Base-by-base conservation (phyloP, 2,888 invertebrate species). In the Lepidocyrtinus sp. region DNA sequence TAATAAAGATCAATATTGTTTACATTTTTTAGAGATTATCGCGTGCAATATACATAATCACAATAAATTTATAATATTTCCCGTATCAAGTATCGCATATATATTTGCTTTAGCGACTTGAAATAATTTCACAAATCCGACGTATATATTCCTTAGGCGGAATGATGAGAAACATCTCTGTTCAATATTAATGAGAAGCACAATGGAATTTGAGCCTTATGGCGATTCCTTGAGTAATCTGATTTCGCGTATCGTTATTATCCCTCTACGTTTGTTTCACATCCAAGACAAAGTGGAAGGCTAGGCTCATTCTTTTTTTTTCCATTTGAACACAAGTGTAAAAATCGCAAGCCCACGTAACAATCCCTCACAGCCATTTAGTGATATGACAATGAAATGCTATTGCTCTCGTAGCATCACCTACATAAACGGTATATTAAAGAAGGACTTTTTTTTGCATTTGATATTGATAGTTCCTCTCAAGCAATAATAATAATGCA, bases 151-250 rank as follows among this genome's bases (percentile, higher is more conserved):
- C n/a, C n/a, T n/a, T n/a, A n/a, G n/a, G n/a, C n/a, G n/a, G n/a
- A n/a, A n/a, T n/a, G n/a, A n/a, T n/a, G n/a, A n/a, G n/a, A n/a
- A n/a, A n/a, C n/a, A n/a, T n/a, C n/a, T n/a, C n/a, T n/a, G n/a
- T n/a, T n/a, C n/a, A n/a, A n/a, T n/a, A n/a, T n/a, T n/a, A n/a
- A n/a, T n/a, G n/a, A n/a, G n/a, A n/a, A n/a, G n/a, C 22, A 71
- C 59, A 45, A 59, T 65, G 76, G 76, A 72, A 71, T 77, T 77
- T 24, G 77, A 72, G 72, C 77, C 77, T 77, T 77, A 77, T 77
- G 77, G 72, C 77, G 64, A 71, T 64, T 71, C 77, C 71, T 64
- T 72, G 25, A 45, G 70, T 76, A 70, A 76, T 76, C 71, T 76
- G 76, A 76, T 76, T 76, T 76, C 76, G 17, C 64, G 70, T 71